Evolutionary conservation across 1,140 invertebrate genomes (phyloP).

Genomic region (Brachionus plicatilis): DNA sequence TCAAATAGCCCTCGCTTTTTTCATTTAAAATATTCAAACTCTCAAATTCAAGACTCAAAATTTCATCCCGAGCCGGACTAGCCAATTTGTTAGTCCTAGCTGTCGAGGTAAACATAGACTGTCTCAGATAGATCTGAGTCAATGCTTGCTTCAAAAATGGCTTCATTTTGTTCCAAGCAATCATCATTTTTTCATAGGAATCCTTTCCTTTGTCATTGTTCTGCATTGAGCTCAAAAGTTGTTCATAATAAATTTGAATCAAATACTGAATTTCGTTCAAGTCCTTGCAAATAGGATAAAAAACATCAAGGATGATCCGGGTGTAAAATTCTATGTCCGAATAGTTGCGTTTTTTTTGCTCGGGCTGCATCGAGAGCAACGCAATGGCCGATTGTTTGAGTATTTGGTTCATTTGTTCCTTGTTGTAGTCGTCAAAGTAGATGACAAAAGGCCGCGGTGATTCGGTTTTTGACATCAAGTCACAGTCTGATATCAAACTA

Average conservation of each 20-base stretch:
- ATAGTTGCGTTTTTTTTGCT: background rate
- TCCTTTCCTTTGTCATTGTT: background rate
- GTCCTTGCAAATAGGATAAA: slow-evolving; percentile 36
- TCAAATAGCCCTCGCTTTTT: background rate
- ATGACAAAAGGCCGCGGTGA: slow-evolving; percentile 11
- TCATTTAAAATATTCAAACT: slow-evolving; percentile 31
- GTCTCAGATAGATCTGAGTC: slow-evolving; percentile 39
- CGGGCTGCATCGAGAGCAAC: background rate
- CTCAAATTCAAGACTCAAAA: slow-evolving; percentile 23
- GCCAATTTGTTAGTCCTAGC: background rate
- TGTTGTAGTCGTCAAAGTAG: slow-evolving; percentile 28
- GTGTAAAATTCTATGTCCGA: slow-evolving; percentile 21
- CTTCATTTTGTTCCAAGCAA: slow-evolving; percentile 39
- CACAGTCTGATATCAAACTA: slow-evolving; percentile 34
- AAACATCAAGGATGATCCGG: slow-evolving; percentile 22
- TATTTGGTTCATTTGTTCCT: slow-evolving; percentile 22
- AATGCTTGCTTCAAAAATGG: slow-evolving; percentile 40
- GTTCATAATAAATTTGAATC: slow-evolving; percentile 39
- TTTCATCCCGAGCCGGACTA: slow-evolving; percentile 22
- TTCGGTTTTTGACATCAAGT: slow-evolving; percentile 36
- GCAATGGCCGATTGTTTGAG: slow-evolving; percentile 3
- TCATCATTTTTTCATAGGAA: slow-evolving; percentile 29
- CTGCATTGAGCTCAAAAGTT: background rate
- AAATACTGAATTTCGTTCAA: slow-evolving; percentile 41
- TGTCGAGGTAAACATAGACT: background rate